Evolutionary conservation across 2,888 invertebrate genomes (phyloP).

Genomic region (Cataglyphis altisquamis): DNA sequence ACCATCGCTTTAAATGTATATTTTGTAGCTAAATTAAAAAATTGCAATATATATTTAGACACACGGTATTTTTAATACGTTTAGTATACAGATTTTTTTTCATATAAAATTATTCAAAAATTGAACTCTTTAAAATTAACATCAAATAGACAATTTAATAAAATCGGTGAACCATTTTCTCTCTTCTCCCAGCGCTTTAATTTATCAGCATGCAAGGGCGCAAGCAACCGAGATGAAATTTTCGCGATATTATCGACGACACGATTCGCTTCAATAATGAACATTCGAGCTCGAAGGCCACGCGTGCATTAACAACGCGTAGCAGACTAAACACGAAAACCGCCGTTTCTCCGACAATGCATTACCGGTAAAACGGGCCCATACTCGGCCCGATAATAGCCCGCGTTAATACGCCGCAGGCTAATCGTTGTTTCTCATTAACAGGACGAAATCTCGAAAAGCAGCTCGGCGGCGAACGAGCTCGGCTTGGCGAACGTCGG

Average conservation of each 20-base stretch:
- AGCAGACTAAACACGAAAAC: conserved; percentile 47
- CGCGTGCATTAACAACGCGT: conserved; percentile 48
- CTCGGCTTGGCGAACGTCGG: conserved; percentile 98
- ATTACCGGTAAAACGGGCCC: conserved; percentile 16
- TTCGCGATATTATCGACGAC: conserved; percentile 37
- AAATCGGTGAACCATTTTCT: neutral
- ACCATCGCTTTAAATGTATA: neutral
- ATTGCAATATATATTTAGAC: neutral
- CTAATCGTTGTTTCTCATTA: conserved; percentile 49
- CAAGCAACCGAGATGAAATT: conserved; percentile 27
- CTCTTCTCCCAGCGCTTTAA: conserved; percentile 13
- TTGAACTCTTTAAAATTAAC: neutral
- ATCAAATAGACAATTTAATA: neutral
- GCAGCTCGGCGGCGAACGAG: conserved; percentile 95
- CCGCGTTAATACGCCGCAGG: conserved; percentile 30
- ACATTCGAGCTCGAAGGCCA: conserved; percentile 30
- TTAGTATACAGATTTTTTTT: neutral
- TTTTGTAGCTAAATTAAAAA: neutral
- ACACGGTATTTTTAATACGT: neutral
- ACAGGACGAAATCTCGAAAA: conserved; percentile 94
- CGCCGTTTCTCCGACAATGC: conserved; percentile 35
- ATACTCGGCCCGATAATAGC: conserved; percentile 11
- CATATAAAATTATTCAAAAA: neutral
- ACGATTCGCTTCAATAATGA: conserved; percentile 44
- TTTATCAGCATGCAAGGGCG: neutral